Base-by-base conservation (phyloP, 2,888 invertebrate species). In the Cordilura impudica region DNA sequence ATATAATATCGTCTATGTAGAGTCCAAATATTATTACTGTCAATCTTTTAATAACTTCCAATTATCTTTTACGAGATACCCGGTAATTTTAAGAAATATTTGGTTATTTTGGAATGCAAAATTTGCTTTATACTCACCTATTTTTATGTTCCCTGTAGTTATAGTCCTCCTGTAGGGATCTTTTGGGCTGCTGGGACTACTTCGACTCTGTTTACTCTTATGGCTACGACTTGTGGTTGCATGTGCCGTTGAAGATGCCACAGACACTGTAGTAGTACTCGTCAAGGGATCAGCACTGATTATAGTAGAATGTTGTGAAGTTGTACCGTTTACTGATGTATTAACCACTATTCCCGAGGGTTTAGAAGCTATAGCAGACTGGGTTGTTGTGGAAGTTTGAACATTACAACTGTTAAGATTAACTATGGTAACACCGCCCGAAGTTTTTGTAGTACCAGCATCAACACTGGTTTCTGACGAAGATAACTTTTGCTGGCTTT, bases 381-480 rank as follows among this genome's bases (percentile, higher is more conserved):
- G 81, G 71, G 79, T 76, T 12, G 72, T 56, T 12, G 72, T 56
- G 3, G 71, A 82, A 35, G 81, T 54, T 16, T 72, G 81, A 31
- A 84, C 82, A 5, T 83, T 82, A 63, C 88, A 82, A 43, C 92
- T 93, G 49, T 94, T 94, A 12, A 95, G 92, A 87, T 95, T 94
- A 21, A 95, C 95, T 77, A 95, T 95, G 0, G 95, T 96, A 5
- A 95, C 94, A 35, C 95, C 95, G 2, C 94, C 93, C 0, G 94
- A 93, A 0, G 93, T 94, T 78, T 94, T 93, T 86, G 93, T 94
- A 43, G 93, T 94, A 43, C 94, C 93, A 87, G 93, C 93, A 85
- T 92, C 90, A 21, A 83, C 82, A 87, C 88, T 91, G 5, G 83
- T 82, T 31, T 86, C 85, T 7, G 84, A 83, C n/a, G 84, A 81